Percentiles rank a stretch among this genome's conserved stretches.
Evolutionary conservation across 2,888 invertebrate genomes (phyloP).

Genomic region (Hybos culiciformis): DNA sequence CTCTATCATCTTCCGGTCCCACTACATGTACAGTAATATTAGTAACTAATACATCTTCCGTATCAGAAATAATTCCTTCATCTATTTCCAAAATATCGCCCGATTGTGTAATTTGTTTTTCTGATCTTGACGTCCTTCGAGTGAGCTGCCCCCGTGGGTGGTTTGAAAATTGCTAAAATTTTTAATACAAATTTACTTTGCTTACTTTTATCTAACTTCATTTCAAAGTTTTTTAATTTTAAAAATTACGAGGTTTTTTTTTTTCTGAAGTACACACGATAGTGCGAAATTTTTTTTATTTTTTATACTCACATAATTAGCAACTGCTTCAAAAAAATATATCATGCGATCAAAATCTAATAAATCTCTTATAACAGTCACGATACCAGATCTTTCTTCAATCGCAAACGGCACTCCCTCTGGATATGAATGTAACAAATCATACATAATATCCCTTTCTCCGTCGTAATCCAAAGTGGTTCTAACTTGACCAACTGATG

Average conservation of each 20-base stretch:
- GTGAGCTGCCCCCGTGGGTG: conserved; percentile 18
- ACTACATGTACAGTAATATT: conserved; percentile 76
- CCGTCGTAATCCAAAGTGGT: conserved; percentile 57
- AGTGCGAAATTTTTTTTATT: conserved; percentile 25
- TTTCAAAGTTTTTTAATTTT: neutral
- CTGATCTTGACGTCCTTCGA: conserved; percentile 14
- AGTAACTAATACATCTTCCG: conserved; percentile 56
- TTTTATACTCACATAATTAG: conserved; percentile 36
- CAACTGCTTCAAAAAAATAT: conserved; percentile 74
- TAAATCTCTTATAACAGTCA: conserved; percentile 67
- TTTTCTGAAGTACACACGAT: neutral
- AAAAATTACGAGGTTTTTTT: too few species aligned
- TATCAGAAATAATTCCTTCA: conserved; percentile 26
- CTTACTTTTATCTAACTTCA: neutral
- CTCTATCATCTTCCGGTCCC: conserved; percentile 56
- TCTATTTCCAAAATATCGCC: conserved; percentile 22
- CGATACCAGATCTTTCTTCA: conserved; percentile 75
- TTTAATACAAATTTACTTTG: neutral
- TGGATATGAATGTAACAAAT: conserved; percentile 70
- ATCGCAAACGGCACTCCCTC: conserved; percentile 90
- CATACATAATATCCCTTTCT: conserved; percentile 51
- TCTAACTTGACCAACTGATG: conserved; percentile 73
- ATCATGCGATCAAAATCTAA: conserved; percentile 50
- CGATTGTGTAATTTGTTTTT: conserved; percentile 13
- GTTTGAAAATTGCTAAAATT: conserved; percentile 27